Evolutionary conservation across 2,113 vertebrate species (phyloP), one percentile per base, ranked within the genome.

Genomic region (Phrynocephalus versicolor): DNA sequence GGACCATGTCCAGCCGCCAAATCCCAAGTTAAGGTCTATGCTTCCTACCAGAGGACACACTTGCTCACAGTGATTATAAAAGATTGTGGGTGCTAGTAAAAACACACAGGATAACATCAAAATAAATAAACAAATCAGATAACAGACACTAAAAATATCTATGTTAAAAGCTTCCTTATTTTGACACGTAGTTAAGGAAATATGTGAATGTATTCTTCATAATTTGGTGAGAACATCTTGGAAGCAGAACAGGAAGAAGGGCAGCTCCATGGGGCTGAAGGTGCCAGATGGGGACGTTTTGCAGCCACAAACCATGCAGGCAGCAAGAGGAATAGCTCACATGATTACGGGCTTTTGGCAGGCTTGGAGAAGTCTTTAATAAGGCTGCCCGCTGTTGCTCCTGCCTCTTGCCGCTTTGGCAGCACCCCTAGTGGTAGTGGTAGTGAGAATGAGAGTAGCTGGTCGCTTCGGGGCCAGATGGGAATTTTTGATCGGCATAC

Each of bases 241-340:
- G 89, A 81, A 87, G 91, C 67, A 82, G 25, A 51, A 6, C 5
- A 51, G 45, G n/a, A 78, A 88, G 73, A 88, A 67, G 80, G 87
- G 72, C 62, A 79, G 81, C 18, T 79, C 1, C 72, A 78, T 85
- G n/a, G n/a, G n/a, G n/a, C n/a, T n/a, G n/a, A n/a, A n/a, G n/a
- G n/a, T n/a, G n/a, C n/a, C n/a, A n/a, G n/a, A n/a, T n/a, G n/a
- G n/a, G n/a, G n/a, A n/a, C n/a, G n/a, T n/a, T n/a, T n/a, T n/a
- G n/a, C n/a, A n/a, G n/a, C n/a, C n/a, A n/a, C n/a, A n/a, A n/a
- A n/a, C n/a, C n/a, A n/a, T n/a, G n/a, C n/a, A n/a, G n/a, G n/a
- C n/a, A n/a, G n/a, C n/a, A n/a, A n/a, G n/a, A n/a, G n/a, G n/a
- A n/a, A n/a, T n/a, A n/a, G n/a, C n/a, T n/a, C n/a, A n/a, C n/a